Evolutionary conservation across 2,113 vertebrate species (phyloP), one percentile per base, ranked within the genome.

Genomic region (Rhadina sibilatrix): DNA sequence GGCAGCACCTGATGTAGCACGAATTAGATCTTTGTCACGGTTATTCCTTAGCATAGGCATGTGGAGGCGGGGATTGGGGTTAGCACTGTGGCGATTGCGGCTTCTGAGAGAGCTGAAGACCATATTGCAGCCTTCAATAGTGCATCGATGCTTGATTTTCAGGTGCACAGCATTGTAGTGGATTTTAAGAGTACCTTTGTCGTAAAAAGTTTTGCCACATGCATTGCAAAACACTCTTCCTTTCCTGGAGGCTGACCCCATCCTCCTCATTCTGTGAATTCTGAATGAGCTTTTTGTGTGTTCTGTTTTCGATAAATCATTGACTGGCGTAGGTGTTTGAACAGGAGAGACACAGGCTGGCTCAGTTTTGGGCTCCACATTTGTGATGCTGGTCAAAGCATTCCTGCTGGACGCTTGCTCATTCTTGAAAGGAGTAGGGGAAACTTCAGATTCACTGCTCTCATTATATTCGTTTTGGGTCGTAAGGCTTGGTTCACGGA

Each of bases 31-130:
- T 96, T 99, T 99, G 98, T 99, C 99, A 6, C 99, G 98, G 97
- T 99, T 99, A 96, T 99, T 99, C 93, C 99, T 98, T 93, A 99
- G 97, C 99, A 99, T 99, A 57, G 99, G 99, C 99, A 99, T 99
- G 94, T 99, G 99, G 86, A 99, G 98, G 30, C 99, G 98, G 20
- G 99, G 99, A 90, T 99, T 99, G 4, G 99, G 99, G 97, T 99
- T 99, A 96, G 99, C 99, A 89, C 99, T 99, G 96, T 99, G 99
- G 71, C 99, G 99, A 95, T 99, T 99, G 46, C 99, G 99, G 95
- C 99, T 99, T 96, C 99, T 98, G 81, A 99, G 98, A 57, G 99
- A 99, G 93, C 99, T 99, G 95, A 99, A 99, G 94, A 99, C 99
- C 99, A 99, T 99, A 91, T 99, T 99, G 97, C 99, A 99, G 31